A percentile compares a stretch with the other conserved stretches of the same genome.
These are phyloP conservation scores for Saccostrea glomerata DNA, from an alignment of 1,140 invertebrate genomes.

Conservation along the genomic window DNA sequence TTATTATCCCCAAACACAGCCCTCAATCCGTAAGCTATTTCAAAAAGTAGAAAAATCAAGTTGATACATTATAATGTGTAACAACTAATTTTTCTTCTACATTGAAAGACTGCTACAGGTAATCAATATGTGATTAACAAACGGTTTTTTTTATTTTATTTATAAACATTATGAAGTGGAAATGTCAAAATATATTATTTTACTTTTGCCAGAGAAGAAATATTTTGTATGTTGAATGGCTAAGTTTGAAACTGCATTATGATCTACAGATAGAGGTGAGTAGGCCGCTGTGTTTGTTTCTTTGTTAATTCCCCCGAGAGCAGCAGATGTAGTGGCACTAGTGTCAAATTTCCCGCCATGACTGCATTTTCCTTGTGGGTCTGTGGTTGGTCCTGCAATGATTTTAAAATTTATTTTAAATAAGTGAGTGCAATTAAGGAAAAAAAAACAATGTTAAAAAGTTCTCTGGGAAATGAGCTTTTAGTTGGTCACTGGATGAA, in stretches of 20 bases:
- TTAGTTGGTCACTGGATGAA: no score
- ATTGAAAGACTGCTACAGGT: no score
- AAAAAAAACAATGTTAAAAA: no score
- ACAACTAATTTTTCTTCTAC: background rate
- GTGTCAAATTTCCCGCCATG: constrained; percentile 57
- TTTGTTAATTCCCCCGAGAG: constrained; percentile 61
- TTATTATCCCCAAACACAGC: constrained; percentile 16
- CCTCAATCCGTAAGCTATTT: constrained; percentile 39
- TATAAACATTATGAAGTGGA: no score
- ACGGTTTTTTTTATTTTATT: no score
- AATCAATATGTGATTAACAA: no score
- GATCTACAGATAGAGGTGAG: constrained; percentile 51
- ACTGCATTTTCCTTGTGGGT: constrained; percentile 59
- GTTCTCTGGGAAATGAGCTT: no score
- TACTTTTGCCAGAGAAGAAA: constrained; percentile 53
- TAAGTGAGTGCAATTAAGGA: no score
- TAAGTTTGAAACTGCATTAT: constrained; percentile 43
- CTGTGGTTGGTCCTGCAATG: constrained; percentile 11
- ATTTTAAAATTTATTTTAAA: background rate
- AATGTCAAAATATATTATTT: background rate
- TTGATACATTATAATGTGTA: background rate
- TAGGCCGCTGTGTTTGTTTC: constrained; percentile 38
- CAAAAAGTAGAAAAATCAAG: background rate
- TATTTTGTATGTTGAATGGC: constrained; percentile 56
- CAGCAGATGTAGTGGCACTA: constrained; percentile 30